These are phyloP conservation scores for Drosophila antonietae DNA, from an alignment of 2,888 invertebrate species.

Conservation along the genomic window DNA sequence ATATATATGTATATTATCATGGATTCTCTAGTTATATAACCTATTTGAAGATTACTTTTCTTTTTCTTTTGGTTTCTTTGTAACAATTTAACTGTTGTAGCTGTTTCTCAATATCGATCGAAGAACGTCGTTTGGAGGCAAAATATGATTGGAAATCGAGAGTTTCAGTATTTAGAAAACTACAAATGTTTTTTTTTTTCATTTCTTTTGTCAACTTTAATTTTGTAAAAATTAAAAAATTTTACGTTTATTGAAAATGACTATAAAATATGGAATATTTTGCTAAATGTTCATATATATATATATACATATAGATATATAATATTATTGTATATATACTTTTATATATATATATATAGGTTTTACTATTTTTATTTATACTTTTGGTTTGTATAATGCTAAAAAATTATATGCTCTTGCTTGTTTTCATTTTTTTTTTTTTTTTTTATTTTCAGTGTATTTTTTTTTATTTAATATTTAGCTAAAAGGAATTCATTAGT, in stretches of 20 bases:
- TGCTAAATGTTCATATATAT: conserved; percentile 62
- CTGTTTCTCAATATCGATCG: conserved; percentile 42
- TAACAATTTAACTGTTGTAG: conserved; percentile 56
- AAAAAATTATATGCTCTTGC: conserved; percentile 77
- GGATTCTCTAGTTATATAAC: conserved; percentile 40
- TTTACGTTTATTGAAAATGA: conserved; percentile 76
- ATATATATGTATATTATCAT: conserved; percentile 38
- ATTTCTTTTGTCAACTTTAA: conserved; percentile 65
- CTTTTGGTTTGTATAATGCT: conserved; percentile 71
- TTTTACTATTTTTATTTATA: conserved; percentile 60
- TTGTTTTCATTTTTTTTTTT: conserved; percentile 28
- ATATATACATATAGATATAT: conserved; percentile 58
- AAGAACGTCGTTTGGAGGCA: conserved; percentile 57
- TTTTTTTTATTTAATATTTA: conserved; percentile 76
- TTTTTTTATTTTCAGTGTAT: no score
- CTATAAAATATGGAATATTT: conserved; percentile 79
- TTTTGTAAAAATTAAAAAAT: conserved; percentile 81
- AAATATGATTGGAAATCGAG: conserved; percentile 69
- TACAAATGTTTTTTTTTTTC: conserved; percentile 63
- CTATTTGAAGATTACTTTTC: conserved; percentile 38
- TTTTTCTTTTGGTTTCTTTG: conserved; percentile 33
- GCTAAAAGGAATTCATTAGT: conserved; percentile 83
- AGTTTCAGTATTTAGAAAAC: conserved; percentile 68
- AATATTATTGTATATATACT: conserved; percentile 51
- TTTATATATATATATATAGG: conserved; percentile 55